phyloP scores from a whole-genome alignment of 92 coral and sea anemone species.

The Siderastrea radians region DNA sequence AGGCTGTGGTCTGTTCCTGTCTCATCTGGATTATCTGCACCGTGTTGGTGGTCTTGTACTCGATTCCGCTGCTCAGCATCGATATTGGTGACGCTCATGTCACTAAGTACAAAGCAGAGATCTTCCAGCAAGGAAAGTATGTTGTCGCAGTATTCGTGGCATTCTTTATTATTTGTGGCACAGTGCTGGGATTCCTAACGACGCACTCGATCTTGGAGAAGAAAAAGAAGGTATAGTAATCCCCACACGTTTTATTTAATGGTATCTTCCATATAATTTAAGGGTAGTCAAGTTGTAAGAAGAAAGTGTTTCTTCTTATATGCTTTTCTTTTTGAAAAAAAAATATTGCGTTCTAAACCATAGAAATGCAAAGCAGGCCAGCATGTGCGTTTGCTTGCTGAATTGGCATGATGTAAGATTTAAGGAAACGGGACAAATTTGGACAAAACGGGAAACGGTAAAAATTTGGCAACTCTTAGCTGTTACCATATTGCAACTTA shows the following conservation, averaged over 20 bases:
- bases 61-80: not conserved
- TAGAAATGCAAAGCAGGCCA: too few species aligned
- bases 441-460: too few species aligned
- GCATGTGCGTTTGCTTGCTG: too few species aligned
- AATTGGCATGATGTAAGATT: too few species aligned
- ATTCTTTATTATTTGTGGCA: not conserved
- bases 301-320: too few species aligned
- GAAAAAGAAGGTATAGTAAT: not conserved
- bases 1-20: not conserved
- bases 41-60: not conserved
- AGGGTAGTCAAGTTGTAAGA: too few species aligned
- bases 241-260: not conserved
- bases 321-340: not conserved
- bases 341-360: too few species aligned
- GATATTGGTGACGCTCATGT: too few species aligned
- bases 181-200: not conserved
- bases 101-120: not conserved
- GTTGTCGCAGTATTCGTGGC: not conserved
- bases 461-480: too few species aligned
- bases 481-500: too few species aligned
- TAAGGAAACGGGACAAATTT: too few species aligned
- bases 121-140: not conserved
- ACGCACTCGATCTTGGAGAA: not conserved
- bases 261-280: not conserved
- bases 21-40: not conserved